phyloP scores from a whole-genome alignment of 2,113 vertebrate species.

The Centropus unirufus region DNA sequence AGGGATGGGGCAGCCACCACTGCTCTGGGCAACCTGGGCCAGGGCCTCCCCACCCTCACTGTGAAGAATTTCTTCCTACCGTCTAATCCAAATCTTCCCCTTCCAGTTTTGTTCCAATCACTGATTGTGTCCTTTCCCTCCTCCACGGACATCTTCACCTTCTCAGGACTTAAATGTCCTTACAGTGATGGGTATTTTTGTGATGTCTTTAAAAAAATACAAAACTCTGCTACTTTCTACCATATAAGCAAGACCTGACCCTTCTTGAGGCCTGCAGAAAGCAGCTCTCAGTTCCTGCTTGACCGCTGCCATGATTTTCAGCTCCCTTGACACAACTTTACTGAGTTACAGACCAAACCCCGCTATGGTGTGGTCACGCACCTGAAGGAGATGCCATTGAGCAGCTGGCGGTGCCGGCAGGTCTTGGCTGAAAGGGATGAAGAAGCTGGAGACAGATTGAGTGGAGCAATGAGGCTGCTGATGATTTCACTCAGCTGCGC shows the following conservation, averaged over 20 bases:
- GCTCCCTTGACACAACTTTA: neutral
- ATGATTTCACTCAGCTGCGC: slow-evolving; percentile 92
- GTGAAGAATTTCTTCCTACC: too few relatives aligned
- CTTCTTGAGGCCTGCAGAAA: neutral
- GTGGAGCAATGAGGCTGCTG: slow-evolving; percentile 88
- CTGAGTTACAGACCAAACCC: neutral
- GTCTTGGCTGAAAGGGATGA: slow-evolving; percentile 81
- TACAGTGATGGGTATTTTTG: neutral
- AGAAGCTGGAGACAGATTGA: slow-evolving; percentile 81
- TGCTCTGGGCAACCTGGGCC: too few relatives aligned
- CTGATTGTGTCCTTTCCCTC: neutral
- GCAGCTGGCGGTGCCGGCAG: slow-evolving; percentile 70
- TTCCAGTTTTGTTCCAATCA: too few relatives aligned
- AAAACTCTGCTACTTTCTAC: neutral
- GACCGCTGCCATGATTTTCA: neutral
- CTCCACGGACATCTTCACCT: neutral
- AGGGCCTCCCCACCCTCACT: too few relatives aligned
- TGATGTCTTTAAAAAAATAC: neutral
- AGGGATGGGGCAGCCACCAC: too few relatives aligned
- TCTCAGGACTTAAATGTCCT: neutral
- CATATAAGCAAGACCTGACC: neutral
- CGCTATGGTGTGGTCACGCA: neutral
- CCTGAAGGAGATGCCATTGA: slow-evolving; percentile 81
- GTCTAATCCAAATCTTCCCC: too few relatives aligned
- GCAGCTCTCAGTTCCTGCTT: neutral